phyloP scores from a whole-genome alignment of 2,888 invertebrate species.

The Biston betularia region DNA sequence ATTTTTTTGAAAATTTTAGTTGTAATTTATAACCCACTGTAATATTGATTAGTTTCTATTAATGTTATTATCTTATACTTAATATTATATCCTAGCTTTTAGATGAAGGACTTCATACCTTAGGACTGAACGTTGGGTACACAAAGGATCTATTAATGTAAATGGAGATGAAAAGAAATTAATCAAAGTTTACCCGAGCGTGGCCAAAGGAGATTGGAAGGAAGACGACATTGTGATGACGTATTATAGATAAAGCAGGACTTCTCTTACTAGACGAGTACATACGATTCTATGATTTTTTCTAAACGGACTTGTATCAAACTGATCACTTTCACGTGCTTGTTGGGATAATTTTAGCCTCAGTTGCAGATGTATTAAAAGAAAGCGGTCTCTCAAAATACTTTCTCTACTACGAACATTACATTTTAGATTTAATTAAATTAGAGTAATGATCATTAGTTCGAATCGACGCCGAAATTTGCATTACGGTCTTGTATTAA shows the following conservation, averaged over 20 bases:
- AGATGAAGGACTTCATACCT: neutral
- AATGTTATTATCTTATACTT: neutral
- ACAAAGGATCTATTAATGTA: slow-evolving; percentile 54
- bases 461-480: too few relatives aligned
- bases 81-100: neutral
- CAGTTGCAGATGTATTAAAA: slow-evolving; percentile 12
- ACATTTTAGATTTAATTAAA: neutral
- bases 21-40: too few relatives aligned
- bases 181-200: slow-evolving; percentile 57
- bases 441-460: neutral
- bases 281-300: neutral
- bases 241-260: slow-evolving; percentile 15
- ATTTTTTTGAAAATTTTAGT: too few relatives aligned
- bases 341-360: slow-evolving; percentile 6
- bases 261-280: neutral
- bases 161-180: slow-evolving; percentile 57
- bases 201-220: slow-evolving; percentile 42
- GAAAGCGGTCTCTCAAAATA: slow-evolving; percentile 3
- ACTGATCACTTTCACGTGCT: slow-evolving; percentile 11
- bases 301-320: slow-evolving; percentile 15
- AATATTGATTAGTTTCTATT: too few relatives aligned
- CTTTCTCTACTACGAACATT: neutral
- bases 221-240: slow-evolving; percentile 22
- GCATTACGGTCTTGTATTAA: too few relatives aligned
- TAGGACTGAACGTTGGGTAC: slow-evolving; percentile 3